Evolutionary conservation across 2,113 vertebrate genomes (phyloP).

Genomic region (Poecile atricapillus): DNA sequence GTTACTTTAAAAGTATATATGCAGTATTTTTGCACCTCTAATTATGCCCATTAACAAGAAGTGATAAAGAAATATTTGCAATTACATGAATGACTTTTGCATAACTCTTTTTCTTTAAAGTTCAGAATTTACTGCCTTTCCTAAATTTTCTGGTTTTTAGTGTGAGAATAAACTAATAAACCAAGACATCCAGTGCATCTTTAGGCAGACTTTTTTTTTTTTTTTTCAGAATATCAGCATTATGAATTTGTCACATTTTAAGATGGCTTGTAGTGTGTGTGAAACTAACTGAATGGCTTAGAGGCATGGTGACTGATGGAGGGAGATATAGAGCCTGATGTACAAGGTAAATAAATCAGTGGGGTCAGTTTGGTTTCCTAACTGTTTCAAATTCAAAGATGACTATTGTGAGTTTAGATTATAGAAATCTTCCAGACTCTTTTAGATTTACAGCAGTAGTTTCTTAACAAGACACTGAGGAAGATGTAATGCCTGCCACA

Average conservation of each 20-base stretch:
- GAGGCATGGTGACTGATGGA: background rate
- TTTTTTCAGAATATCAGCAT: background rate
- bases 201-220: background rate
- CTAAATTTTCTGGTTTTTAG: background rate
- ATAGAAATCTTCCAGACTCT: background rate
- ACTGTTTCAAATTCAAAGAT: background rate
- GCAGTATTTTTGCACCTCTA: background rate
- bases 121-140: background rate
- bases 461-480: slow-evolving; percentile 39
- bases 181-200: background rate
- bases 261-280: background rate
- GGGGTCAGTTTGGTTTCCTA: background rate
- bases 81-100: background rate
- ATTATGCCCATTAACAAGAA: background rate
- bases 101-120: background rate
- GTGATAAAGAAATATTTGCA: background rate
- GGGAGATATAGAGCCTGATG: background rate
- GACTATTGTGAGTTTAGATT: background rate
- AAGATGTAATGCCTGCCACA: slow-evolving; percentile 51
- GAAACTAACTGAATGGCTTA: background rate
- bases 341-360: background rate
- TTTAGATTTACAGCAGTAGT: background rate
- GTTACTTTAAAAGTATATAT: background rate
- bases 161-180: background rate
- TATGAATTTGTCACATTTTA: background rate